Base-by-base conservation (phyloP, 1,140 invertebrate species). In the Lineus longissimus region DNA sequence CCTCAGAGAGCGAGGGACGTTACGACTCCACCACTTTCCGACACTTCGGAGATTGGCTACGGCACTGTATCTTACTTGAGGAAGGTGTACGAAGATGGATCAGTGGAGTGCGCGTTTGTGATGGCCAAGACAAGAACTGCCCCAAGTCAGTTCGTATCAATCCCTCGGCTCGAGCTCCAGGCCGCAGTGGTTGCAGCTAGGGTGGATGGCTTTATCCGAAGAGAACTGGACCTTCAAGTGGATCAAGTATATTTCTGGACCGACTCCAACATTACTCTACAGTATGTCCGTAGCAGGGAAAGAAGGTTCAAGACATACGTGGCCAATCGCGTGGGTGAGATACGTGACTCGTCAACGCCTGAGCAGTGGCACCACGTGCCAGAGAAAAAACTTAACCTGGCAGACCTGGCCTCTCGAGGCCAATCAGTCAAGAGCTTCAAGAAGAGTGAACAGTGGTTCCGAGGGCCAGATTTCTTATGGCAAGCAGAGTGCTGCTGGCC, bases 271-370 rank as follows among this genome's bases (percentile, higher is more conserved):
- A 59, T 43, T 36, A 31, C 25, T 6, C 23, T 59, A 40, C 27
- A 31, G 25, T 59, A 41, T 36, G 41, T 33, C 25, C 4, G 19
- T 2, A 59, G 41, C 22, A 31, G 41, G 25, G 2, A 2, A 17
- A 59, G 33, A 43, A 17, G 58, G 7, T 59, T 59, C 40, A 22
- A 59, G 27, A 59, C 33, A 23, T 59, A 19, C 22, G 58, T 59
- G 9, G 58, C 27, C n/a, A 36, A 40, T 41, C 19, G n/a, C n/a
- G 19, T 22, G 11, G 41, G 6, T 27, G 47, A 51, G 25, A 51
- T 51, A 23, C 6, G 47, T 4, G 47, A 51, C 9, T 23, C 19
- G n/a, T 7, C 6, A 7, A 9, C 6, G n/a, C 47, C 47, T 4
- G 4, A 51, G 4, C 47, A 51, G n/a, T 51, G 47, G 47, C 6